These are phyloP conservation scores for Staurois parvus DNA, from an alignment of 2,797 vertebrate genomes.

Conservation along the genomic window DNA sequence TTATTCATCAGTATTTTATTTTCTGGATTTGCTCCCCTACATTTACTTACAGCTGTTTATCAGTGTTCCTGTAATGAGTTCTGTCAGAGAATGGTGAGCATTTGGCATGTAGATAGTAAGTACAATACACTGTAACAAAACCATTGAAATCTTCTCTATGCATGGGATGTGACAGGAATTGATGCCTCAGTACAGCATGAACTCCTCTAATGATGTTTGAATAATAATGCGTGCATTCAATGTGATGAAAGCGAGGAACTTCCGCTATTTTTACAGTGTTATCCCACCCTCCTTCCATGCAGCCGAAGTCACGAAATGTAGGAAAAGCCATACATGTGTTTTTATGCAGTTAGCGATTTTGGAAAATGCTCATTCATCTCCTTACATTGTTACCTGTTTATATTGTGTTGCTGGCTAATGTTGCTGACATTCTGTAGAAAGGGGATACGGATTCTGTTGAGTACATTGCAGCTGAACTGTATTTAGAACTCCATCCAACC, in stretches of 20 bases:
- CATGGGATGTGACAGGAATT: constrained; percentile 3
- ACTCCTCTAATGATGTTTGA: neutral
- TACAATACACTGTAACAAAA: constrained; percentile 5
- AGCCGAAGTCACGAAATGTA: neutral
- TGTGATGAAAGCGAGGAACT: neutral
- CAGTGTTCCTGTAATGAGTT: neutral
- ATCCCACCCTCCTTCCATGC: constrained; percentile 1
- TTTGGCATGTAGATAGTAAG: neutral
- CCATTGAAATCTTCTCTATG: neutral
- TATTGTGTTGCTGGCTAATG: neutral
- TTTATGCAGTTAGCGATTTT: neutral
- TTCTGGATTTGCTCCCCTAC: no score
- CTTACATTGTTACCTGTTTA: neutral
- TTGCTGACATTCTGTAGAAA: no score
- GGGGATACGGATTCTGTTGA: no score
- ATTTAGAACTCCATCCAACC: no score
- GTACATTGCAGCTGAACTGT: no score
- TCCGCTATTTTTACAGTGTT: neutral
- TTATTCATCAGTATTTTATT: neutral
- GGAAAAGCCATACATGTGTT: neutral
- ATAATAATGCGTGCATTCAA: neutral
- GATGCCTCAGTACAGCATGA: neutral
- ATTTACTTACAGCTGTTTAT: no score
- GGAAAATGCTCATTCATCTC: no score
- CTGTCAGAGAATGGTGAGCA: neutral